These are phyloP conservation scores for Lumbricus terrestris DNA, from an alignment of 2,888 invertebrate species.

Conservation along the genomic window DNA sequence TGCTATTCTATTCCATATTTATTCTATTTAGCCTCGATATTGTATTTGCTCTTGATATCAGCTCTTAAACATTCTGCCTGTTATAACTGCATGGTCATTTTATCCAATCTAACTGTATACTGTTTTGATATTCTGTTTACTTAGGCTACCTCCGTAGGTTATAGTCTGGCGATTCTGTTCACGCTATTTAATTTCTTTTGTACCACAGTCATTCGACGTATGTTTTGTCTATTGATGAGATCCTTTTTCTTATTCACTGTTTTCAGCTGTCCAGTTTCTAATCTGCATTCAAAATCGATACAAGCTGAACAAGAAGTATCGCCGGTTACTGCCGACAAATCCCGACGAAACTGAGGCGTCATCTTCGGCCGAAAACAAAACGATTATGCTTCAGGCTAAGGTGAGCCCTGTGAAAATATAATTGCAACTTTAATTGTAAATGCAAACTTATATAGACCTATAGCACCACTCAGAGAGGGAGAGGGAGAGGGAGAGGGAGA, in stretches of 20 bases:
- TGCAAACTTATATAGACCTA: not conserved
- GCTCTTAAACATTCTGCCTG: no score
- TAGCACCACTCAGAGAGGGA: no score
- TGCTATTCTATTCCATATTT: no score
- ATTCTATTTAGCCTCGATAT: no score
- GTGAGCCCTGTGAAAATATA: constrained; percentile 31
- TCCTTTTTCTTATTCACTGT: not conserved
- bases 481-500: no score
- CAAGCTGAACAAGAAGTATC: constrained; percentile 59
- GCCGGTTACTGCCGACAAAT: constrained; percentile 43
- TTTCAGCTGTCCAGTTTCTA: constrained; percentile 57
- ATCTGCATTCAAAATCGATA: constrained; percentile 60
- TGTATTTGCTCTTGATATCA: no score
- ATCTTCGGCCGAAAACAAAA: constrained; percentile 29
- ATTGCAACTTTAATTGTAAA: not conserved
- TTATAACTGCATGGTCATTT: no score
- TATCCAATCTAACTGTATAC: no score
- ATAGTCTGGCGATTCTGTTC: not conserved
- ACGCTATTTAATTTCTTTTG: no score
- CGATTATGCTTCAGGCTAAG: constrained; percentile 41
- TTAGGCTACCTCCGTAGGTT: no score
- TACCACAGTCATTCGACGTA: not conserved
- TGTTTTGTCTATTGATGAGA: not conserved
- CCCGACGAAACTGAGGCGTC: constrained; percentile 22
- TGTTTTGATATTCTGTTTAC: no score